phyloP scores from a whole-genome alignment of 2,888 invertebrate species.

The Scaptodrosophila latifasciaeformis region DNA sequence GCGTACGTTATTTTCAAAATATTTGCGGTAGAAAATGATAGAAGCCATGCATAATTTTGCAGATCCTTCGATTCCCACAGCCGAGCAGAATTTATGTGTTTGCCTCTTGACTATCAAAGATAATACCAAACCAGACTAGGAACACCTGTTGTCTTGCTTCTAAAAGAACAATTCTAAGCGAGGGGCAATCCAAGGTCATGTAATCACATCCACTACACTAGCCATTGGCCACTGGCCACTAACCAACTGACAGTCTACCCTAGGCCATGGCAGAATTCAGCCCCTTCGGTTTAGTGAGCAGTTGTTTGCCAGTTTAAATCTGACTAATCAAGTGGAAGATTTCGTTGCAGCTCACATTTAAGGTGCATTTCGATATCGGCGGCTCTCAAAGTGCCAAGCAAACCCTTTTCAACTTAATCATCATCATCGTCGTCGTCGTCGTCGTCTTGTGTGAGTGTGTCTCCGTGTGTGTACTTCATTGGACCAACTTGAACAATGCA shows the following conservation, averaged over 20 bases:
- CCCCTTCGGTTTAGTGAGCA: too few species aligned
- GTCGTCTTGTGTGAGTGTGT: too few species aligned
- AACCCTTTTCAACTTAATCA: constrained; percentile 67
- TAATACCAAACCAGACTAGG: background rate
- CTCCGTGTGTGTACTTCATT: too few species aligned
- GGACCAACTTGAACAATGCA: constrained; percentile 42
- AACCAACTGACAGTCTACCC: constrained; percentile 1
- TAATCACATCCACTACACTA: constrained; percentile 32
- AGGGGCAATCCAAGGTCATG: constrained; percentile 50
- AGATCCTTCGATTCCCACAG: constrained; percentile 37
- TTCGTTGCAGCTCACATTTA: constrained; percentile 37
- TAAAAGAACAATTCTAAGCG: constrained; percentile 49
- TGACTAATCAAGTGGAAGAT: constrained; percentile 67
- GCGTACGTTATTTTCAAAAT: background rate
- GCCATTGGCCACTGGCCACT: constrained; percentile 30
- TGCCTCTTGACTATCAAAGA: constrained; percentile 20
- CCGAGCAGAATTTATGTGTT: constrained; percentile 12
- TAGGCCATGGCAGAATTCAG: too few species aligned
- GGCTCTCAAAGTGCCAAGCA: constrained; percentile 22
- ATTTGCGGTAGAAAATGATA: too few species aligned
- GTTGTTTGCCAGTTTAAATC: constrained; percentile 35
- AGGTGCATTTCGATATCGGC: constrained; percentile 46
- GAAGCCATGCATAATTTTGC: too few species aligned
- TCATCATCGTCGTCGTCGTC: constrained; percentile 45
- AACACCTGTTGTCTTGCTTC: constrained; percentile 41